Evolutionary conservation across 35 echinoderm and acorn worm genomes (phyloP), one percentile per base, ranked within the genome.

Genomic region (Lytechinus variegatus): DNA sequence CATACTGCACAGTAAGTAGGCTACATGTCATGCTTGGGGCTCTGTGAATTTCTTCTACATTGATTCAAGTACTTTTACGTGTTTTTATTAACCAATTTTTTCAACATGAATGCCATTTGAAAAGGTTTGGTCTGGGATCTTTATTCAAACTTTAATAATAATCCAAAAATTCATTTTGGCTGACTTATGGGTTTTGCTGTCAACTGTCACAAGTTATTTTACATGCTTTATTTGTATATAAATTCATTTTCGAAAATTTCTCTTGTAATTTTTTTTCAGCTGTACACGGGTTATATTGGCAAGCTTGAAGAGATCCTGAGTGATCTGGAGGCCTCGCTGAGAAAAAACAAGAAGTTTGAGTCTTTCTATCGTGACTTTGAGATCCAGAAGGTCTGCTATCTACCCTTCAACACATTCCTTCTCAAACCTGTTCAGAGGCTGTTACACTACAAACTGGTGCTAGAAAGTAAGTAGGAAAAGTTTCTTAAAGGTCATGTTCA

Each of bases 401-500:
- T 99, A 91, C 98, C 98, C 87, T 99, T 99, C 95, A 99, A 99
- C 95, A 99, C 98, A 99, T 99, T 99, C 98, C 98, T 99, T 21
- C 95, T 99, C 54, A 99, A 99, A 92, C 98, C 98, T 24, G 95
- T 99, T 21, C 98, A 99, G 91, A 96, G 98, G 86, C 89, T 99
- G 89, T 92, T 99, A 5, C 98, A 99, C 86, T 99, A 99, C 79
- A 94, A 97, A 54, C 96, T 99, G 10, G 95, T 98, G 58, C 96
- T 99, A 52, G 98, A 98, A 95, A 91, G 98, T 98, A 97, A 98
- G 97, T 72, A 89, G 9, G 12, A 19, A n/a, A 86, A 5, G 33
- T 44, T 44, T 2, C 33, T 44, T 44, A 44, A 44, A 44, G 33
- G 33, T 2, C 33, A 44, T 44, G 1, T 44, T n/a, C n/a, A 44